These are phyloP conservation scores for Gopherus flavomarginatus DNA, from an alignment of 2,113 vertebrate species.

Conservation along the genomic window DNA sequence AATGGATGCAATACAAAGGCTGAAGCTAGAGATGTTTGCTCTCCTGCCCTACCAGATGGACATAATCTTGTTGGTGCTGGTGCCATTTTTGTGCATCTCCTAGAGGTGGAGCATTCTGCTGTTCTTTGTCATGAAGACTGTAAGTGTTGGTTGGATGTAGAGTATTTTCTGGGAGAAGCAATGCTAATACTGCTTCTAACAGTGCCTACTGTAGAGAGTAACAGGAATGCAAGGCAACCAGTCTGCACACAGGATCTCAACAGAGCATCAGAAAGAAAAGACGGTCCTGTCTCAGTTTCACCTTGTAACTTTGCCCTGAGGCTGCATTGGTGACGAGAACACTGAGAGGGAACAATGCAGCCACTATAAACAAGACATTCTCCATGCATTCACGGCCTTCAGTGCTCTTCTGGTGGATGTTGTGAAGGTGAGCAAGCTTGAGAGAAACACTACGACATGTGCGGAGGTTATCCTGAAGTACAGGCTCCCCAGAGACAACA, in stretches of 20 bases:
- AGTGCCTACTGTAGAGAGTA: fast-evolving
- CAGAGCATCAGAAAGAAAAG: not conserved
- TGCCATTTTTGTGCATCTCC: not conserved
- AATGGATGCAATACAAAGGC: not conserved
- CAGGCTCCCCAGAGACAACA: not conserved
- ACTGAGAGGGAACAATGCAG: not conserved
- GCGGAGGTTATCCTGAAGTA: not conserved
- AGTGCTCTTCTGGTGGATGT: not conserved
- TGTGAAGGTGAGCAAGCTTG: not conserved
- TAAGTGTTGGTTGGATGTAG: not conserved
- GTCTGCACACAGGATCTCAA: not conserved
- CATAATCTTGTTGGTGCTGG: not conserved
- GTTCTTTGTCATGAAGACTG: not conserved
- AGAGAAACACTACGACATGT: not conserved
- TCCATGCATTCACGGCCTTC: not conserved
- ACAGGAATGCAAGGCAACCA: not conserved
- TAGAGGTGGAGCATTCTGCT: not conserved
- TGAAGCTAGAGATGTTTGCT: not conserved
- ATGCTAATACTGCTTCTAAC: not conserved
- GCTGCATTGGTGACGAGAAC: not conserved
- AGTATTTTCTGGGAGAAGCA: not conserved
- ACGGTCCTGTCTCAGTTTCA: not conserved
- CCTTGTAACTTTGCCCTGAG: not conserved
- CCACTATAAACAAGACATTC: not conserved
- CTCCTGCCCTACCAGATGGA: too few species aligned